phyloP scores from a whole-genome alignment of 2,113 vertebrate species.

The Urocynchramus pylzowi region DNA sequence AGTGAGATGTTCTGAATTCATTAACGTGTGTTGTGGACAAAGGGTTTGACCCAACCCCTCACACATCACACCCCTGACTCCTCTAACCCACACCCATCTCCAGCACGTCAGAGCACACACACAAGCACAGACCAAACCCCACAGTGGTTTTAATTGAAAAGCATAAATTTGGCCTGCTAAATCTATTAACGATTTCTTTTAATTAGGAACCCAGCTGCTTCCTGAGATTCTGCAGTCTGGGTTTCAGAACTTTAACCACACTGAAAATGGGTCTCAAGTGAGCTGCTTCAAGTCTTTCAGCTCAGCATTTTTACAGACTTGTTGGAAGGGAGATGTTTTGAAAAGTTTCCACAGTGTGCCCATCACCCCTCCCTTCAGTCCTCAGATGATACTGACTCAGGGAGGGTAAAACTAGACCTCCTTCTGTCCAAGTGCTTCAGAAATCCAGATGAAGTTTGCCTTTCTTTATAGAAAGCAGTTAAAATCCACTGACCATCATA shows the following conservation, averaged over 20 bases:
- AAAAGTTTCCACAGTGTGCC: slow-evolving; percentile 7
- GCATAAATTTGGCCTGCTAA: slow-evolving; percentile 80
- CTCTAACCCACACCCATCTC: not conserved
- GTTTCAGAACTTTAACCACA: slow-evolving; percentile 73
- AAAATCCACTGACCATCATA: not conserved
- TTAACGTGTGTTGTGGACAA: not conserved
- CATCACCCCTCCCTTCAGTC: not conserved
- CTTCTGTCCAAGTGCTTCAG: not conserved
- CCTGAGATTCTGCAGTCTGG: slow-evolving; percentile 75
- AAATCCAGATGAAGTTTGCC: not conserved
- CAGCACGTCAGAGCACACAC: not conserved
- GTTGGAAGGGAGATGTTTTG: slow-evolving; percentile 39
- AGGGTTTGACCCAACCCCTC: not conserved
- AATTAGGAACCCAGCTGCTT: slow-evolving; percentile 84
- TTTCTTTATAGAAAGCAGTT: not conserved
- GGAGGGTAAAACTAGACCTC: not conserved
- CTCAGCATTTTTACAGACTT: slow-evolving; percentile 72
- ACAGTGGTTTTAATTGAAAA: slow-evolving; percentile 70
- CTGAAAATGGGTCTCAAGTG: slow-evolving; percentile 78
- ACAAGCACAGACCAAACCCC: not conserved
- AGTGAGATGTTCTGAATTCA: slow-evolving; percentile 12
- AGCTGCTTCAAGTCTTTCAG: slow-evolving; percentile 58
- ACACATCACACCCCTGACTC: not conserved
- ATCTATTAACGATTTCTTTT: slow-evolving; percentile 80
- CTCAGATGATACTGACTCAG: not conserved